Evolutionary conservation across 2,797 vertebrate species (phyloP).

Genomic region (Spea hammondii): DNA sequence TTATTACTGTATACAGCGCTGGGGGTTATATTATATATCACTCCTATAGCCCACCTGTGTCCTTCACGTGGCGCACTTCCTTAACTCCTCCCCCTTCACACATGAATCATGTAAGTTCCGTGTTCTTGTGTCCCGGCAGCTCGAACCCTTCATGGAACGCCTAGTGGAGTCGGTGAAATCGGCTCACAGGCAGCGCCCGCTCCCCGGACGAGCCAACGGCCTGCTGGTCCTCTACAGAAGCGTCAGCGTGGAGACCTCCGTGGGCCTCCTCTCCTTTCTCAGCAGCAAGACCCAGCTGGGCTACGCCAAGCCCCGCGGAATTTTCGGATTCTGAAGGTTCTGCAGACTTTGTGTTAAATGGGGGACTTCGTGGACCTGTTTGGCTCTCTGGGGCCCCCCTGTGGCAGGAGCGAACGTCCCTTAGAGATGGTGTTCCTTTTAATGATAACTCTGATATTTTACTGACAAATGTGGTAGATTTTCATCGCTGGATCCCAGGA

Average conservation of each 20-base stretch:
- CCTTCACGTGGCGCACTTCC: no score
- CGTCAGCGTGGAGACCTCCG: constrained; percentile 34
- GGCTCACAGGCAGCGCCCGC: constrained; percentile 14
- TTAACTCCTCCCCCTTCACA: no score
- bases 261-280: constrained; percentile 44
- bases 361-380: no score
- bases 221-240: constrained; percentile 36
- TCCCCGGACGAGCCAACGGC: constrained; percentile 47
- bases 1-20: no score
- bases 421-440: no score
- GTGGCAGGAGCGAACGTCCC: no score
- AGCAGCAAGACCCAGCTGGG: constrained; percentile 44
- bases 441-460: no score
- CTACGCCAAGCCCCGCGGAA: constrained; percentile 39
- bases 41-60: not conserved
- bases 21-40: not conserved
- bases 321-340: constrained; percentile 40
- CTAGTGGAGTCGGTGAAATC: constrained; percentile 25
- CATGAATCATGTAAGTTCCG: no score
- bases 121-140: not conserved
- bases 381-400: no score
- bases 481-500: no score
- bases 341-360: no score
- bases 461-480: no score
- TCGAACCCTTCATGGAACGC: constrained; percentile 39